Evolutionary conservation across 1,140 invertebrate genomes (phyloP).

Genomic region (Drosophila arawakana): DNA sequence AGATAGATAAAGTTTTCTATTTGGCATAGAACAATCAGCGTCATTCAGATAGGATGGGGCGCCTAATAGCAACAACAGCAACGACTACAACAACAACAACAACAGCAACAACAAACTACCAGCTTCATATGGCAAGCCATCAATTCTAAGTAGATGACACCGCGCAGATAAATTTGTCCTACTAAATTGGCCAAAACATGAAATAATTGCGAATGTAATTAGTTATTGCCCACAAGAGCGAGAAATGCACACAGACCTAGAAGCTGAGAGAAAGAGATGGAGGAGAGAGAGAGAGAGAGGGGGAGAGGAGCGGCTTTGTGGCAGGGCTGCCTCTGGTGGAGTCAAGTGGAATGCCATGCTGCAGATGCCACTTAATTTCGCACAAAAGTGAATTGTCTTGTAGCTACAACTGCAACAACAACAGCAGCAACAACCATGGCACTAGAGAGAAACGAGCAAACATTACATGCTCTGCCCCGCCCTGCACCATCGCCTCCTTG

Average conservation of each 20-base stretch:
- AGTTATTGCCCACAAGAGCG: slow-evolving; percentile 83
- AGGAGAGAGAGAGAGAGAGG: slow-evolving; percentile 22
- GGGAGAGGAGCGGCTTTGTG: slow-evolving; percentile 22
- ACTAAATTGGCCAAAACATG: slow-evolving; percentile 85
- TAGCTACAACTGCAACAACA: slow-evolving; percentile 70
- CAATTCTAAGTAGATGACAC: slow-evolving; percentile 85
- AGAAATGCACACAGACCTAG: slow-evolving; percentile 53
- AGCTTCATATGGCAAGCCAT: slow-evolving; percentile 76
- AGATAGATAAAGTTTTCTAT: slow-evolving; percentile 61
- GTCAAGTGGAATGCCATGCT: slow-evolving; percentile 82
- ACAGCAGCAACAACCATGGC: slow-evolving; percentile 62
- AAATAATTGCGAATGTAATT: slow-evolving; percentile 85
- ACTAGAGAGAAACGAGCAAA: slow-evolving; percentile 78
- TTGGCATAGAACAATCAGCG: slow-evolving; percentile 71
- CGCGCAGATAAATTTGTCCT: slow-evolving; percentile 84
- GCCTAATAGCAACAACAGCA: slow-evolving; percentile 65
- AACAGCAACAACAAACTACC: slow-evolving; percentile 39
- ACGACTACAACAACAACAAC: slow-evolving; percentile 24
- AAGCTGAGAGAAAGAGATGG: slow-evolving; percentile 28
- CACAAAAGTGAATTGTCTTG: slow-evolving; percentile 84
- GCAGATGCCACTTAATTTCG: slow-evolving; percentile 84
- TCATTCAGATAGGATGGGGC: slow-evolving; percentile 61
- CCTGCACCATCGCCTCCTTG: slow-evolving; percentile 30
- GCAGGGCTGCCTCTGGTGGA: slow-evolving; percentile 55
- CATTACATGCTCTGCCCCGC: slow-evolving; percentile 70